Percentiles rank a stretch among this genome's conserved stretches.
phyloP scores from a whole-genome alignment of 2,797 vertebrate genomes.

The Telmatherina bonti region DNA sequence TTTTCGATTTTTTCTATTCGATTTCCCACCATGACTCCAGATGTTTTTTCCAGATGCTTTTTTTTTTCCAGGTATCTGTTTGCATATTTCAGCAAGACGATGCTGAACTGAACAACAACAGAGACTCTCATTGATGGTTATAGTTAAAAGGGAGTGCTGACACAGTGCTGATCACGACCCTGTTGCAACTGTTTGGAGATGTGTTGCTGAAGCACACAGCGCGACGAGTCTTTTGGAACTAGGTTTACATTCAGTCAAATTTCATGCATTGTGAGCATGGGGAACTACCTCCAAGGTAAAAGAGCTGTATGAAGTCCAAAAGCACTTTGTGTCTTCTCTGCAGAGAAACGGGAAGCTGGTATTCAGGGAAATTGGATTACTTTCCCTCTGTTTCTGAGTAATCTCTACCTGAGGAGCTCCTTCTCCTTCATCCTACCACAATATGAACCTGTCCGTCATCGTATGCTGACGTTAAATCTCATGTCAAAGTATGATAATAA shows the following conservation, averaged over 20 bases:
- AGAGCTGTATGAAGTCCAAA: background rate
- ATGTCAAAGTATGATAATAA: constrained; percentile 41
- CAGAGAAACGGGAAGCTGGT: background rate
- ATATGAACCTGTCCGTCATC: constrained; percentile 47
- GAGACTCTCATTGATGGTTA: background rate
- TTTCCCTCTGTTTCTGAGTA: constrained; percentile 25
- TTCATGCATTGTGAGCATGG: background rate
- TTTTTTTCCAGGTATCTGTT: background rate
- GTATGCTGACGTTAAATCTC: constrained; percentile 15
- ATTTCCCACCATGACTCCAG: no score
- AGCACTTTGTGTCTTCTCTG: background rate
- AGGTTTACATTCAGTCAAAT: background rate
- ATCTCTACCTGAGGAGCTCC: constrained; percentile 36
- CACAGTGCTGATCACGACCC: background rate
- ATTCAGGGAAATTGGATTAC: constrained; percentile 38
- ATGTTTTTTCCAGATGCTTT: background rate
- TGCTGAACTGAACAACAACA: background rate
- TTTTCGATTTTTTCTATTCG: no score
- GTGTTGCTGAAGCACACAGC: background rate
- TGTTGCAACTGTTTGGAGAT: background rate
- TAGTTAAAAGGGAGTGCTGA: no score
- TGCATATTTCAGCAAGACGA: background rate
- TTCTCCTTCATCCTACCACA: constrained; percentile 25
- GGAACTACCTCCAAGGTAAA: background rate
- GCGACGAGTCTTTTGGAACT: background rate